A percentile compares a stretch with the other conserved stretches of the same genome.
phyloP scores from a whole-genome alignment of 92 coral and sea anemone species.

The Chrysogorgia sp. region DNA sequence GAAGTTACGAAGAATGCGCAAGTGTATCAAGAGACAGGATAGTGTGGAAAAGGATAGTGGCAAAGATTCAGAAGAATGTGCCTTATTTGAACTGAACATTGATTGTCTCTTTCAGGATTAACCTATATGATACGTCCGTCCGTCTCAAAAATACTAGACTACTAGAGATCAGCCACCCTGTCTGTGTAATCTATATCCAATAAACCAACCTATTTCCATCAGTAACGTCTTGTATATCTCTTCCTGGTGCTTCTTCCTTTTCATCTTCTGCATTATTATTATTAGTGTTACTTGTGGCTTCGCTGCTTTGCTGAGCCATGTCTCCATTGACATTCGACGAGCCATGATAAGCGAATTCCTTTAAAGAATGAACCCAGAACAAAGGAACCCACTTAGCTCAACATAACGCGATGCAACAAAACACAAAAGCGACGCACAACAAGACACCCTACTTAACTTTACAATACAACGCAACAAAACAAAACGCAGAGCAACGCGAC shows the following conservation, averaged over 20 bases:
- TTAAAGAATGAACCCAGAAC: background rate
- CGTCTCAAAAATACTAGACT: slow-evolving; percentile 21
- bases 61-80: too few relatives aligned
- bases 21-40: too few relatives aligned
- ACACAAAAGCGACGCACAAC: too few relatives aligned
- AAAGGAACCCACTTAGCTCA: background rate
- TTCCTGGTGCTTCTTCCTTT: slow-evolving; percentile 64
- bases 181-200: slow-evolving; percentile 57
- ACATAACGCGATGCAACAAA: too few relatives aligned
- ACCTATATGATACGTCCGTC: too few relatives aligned
- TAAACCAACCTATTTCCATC: slow-evolving; percentile 33
- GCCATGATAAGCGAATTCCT: slow-evolving; percentile 86
- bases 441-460: background rate
- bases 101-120: too few relatives aligned
- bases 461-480: background rate
- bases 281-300: background rate
- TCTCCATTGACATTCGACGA: slow-evolving; percentile 62
- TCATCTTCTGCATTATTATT: slow-evolving; percentile 58
- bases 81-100: too few relatives aligned
- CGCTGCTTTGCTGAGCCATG: slow-evolving; percentile 50
- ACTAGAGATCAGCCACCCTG: slow-evolving; percentile 50
- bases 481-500: too few relatives aligned
- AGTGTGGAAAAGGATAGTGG: too few relatives aligned
- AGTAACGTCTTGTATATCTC: slow-evolving; percentile 45
- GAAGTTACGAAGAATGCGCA: too few relatives aligned